A percentile compares a stretch with the other conserved stretches of the same genome.
Evolutionary conservation across 2,113 vertebrate species (phyloP).

Genomic region (Aegotheles bennettii): DNA sequence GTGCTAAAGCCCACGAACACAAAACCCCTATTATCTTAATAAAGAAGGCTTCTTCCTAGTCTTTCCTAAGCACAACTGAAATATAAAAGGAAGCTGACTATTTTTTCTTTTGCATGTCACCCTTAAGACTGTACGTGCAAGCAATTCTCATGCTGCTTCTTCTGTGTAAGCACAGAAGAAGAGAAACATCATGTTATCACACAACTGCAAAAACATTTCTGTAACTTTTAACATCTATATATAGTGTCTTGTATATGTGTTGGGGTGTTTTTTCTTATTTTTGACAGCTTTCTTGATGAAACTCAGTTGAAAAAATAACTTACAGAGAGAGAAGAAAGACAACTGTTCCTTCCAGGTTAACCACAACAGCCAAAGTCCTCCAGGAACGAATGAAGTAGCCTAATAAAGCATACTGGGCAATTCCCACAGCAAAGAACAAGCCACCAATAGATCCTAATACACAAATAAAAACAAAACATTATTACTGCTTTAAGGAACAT

Average conservation of each 20-base stretch:
- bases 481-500: not conserved
- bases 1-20: not conserved
- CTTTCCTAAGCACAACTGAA: not conserved
- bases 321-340: slow-evolving; percentile 80
- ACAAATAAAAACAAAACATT: slow-evolving; percentile 22
- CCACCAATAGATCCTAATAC: slow-evolving; percentile 75
- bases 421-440: slow-evolving; percentile 81
- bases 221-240: not conserved
- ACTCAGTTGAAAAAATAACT: slow-evolving; percentile 48
- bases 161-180: not conserved
- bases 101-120: not conserved
- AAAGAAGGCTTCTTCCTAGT: not conserved
- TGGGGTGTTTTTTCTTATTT: not conserved
- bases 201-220: not conserved
- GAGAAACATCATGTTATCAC: not conserved
- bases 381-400: slow-evolving; percentile 81
- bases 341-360: slow-evolving; percentile 75
- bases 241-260: fast-evolving
- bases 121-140: not conserved
- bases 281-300: not conserved
- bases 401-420: slow-evolving; percentile 77
- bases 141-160: not conserved
- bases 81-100: not conserved
- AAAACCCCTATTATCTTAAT: not conserved
- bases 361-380: slow-evolving; percentile 75